phyloP scores from a whole-genome alignment of 2,797 vertebrate genomes.

The Scarus forsteni region DNA sequence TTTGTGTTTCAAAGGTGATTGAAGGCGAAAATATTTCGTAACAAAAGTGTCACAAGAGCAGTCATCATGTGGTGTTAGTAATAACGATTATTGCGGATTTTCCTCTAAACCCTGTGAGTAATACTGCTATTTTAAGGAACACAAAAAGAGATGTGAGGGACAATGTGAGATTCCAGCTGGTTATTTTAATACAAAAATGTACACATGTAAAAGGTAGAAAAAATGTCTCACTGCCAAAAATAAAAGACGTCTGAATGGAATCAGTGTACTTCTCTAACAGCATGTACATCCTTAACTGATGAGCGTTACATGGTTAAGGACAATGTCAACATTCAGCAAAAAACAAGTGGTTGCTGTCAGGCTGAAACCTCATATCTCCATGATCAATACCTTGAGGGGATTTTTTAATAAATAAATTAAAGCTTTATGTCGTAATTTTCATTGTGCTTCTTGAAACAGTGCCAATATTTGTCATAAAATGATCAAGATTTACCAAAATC shows the following conservation, averaged over 20 bases:
- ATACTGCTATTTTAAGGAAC: constrained; percentile 8
- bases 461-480: too few species aligned
- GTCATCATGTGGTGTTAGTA: constrained; percentile 33
- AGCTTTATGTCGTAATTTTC: too few species aligned
- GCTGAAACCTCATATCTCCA: too few species aligned
- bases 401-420: too few species aligned
- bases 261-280: constrained; percentile 58
- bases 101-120: constrained; percentile 4
- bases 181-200: constrained; percentile 78
- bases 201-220: constrained; percentile 81
- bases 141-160: constrained; percentile 11
- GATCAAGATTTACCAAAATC: too few species aligned
- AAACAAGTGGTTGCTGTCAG: constrained; percentile 20
- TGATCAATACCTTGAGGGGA: too few species aligned
- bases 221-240: constrained; percentile 73
- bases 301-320: constrained; percentile 37
- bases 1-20: constrained; percentile 67
- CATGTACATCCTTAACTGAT: constrained; percentile 60
- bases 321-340: constrained; percentile 52
- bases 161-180: constrained; percentile 19
- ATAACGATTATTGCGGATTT: constrained; percentile 10
- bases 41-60: constrained; percentile 58
- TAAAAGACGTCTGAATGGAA: constrained; percentile 71
- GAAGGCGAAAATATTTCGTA: constrained; percentile 45
- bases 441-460: too few species aligned